A percentile compares a stretch with the other conserved stretches of the same genome.
These are phyloP conservation scores for Osmerus eperlanus DNA, from an alignment of 2,113 vertebrate genomes.

Conservation along the genomic window DNA sequence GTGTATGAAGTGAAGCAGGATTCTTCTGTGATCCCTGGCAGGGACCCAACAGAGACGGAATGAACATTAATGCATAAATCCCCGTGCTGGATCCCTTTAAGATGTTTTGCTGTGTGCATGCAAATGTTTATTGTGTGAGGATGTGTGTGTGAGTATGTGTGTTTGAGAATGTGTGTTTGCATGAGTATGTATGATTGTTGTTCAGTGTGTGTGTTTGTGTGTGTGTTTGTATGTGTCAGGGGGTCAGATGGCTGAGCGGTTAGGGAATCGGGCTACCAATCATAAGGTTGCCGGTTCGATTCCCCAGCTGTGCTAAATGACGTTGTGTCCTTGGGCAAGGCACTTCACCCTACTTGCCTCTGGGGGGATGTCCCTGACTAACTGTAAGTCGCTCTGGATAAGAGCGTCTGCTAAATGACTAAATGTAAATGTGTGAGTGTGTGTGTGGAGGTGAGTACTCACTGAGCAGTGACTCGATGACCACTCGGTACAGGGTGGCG, in stretches of 20 bases:
- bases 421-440: not conserved
- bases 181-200: not conserved
- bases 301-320: no score
- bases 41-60: not conserved
- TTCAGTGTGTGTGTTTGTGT: not conserved
- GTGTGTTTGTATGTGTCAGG: no score
- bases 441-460: slow-evolving; percentile 54
- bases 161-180: not conserved
- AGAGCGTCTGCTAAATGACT: no score
- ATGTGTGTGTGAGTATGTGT: not conserved
- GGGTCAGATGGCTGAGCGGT: no score
- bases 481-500: slow-evolving; percentile 79
- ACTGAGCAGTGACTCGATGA: slow-evolving; percentile 80
- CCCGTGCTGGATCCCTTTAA: not conserved
- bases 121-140: not conserved
- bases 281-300: no score
- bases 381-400: no score
- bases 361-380: no score
- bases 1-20: not conserved
- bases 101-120: not conserved
- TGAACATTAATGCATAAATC: no score
- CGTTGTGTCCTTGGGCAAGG: no score
- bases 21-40: not conserved
- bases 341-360: no score
- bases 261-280: no score